Conservation (phyloP, 2,888 invertebrate genomes). For the Dryobotodes eremita region DNA sequence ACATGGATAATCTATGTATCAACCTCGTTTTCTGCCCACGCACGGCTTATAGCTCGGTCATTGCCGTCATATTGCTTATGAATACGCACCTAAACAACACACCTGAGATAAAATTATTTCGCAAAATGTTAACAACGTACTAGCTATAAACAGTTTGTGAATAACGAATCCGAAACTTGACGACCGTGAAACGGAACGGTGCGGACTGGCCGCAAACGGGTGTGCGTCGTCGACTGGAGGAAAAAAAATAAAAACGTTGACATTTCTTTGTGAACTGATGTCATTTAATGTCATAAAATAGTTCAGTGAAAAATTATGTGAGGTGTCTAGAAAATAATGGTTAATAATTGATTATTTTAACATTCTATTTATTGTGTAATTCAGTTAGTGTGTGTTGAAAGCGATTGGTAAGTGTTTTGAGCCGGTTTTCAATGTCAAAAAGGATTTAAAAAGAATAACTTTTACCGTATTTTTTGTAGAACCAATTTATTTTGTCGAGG, state of each 20-base stretch:
- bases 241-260: conserved; percentile 84
- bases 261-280: conserved; percentile 83
- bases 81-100: conserved; percentile 66
- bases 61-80: conserved; percentile 78
- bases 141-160: conserved; percentile 50
- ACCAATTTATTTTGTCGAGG: conserved; percentile 30
- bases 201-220: conserved; percentile 79
- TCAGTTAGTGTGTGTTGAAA: conserved; percentile 61
- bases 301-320: conserved; percentile 74
- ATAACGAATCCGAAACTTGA: conserved; percentile 64
- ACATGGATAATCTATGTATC: conserved; percentile 77
- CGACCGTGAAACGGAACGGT: conserved; percentile 87
- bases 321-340: conserved; percentile 66
- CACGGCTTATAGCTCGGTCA: conserved; percentile 81
- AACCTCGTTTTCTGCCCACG: conserved; percentile 85
- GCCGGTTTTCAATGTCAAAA: conserved; percentile 64
- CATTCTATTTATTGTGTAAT: conserved; percentile 64
- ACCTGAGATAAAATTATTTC: conserved; percentile 65
- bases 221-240: conserved; percentile 72
- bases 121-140: conserved; percentile 57
- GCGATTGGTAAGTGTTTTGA: conserved; percentile 70
- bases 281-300: conserved; percentile 69
- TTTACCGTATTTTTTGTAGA: conserved; percentile 60
- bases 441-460: conserved; percentile 48
- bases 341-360: conserved; percentile 55